Evolutionary conservation across 2,888 invertebrate genomes (phyloP).

Genomic region (Ornithoptera priamus): DNA sequence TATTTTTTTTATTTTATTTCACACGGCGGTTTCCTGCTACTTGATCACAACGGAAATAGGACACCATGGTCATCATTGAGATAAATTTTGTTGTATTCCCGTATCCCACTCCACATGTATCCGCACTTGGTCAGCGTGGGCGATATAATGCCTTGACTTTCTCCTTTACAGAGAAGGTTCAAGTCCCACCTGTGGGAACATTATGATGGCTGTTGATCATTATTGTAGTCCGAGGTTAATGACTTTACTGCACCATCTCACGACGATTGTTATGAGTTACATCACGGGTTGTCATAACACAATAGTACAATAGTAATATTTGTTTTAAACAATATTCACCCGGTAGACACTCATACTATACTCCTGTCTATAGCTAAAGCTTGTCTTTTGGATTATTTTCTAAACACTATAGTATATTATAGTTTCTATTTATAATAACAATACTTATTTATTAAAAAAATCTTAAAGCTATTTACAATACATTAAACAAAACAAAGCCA

Average conservation of each 20-base stretch:
- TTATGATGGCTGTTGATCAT: no score
- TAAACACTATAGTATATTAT: neutral
- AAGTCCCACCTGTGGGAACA: no score
- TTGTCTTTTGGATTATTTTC: neutral
- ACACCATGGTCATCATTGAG: no score
- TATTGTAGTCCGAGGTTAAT: neutral
- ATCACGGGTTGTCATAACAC: slow-evolving; percentile 6
- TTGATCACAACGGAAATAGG: neutral
- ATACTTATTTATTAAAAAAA: no score
- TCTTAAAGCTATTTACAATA: no score
- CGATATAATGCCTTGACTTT: no score
- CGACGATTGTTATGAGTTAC: neutral
- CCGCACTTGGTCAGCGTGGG: no score
- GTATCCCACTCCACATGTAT: neutral
- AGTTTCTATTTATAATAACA: no score
- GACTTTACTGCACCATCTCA: neutral
- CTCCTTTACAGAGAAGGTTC: no score
- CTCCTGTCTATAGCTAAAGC: neutral
- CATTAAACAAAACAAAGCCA: no score
- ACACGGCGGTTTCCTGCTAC: no score
- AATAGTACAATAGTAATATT: slow-evolving; percentile 9
- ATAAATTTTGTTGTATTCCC: neutral
- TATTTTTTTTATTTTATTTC: no score
- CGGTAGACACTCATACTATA: neutral
- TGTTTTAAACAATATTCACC: neutral